Evolutionary conservation across 2,888 invertebrate species (phyloP), one percentile per base, ranked within the genome.

Genomic region (Amaurobius ferox): DNA sequence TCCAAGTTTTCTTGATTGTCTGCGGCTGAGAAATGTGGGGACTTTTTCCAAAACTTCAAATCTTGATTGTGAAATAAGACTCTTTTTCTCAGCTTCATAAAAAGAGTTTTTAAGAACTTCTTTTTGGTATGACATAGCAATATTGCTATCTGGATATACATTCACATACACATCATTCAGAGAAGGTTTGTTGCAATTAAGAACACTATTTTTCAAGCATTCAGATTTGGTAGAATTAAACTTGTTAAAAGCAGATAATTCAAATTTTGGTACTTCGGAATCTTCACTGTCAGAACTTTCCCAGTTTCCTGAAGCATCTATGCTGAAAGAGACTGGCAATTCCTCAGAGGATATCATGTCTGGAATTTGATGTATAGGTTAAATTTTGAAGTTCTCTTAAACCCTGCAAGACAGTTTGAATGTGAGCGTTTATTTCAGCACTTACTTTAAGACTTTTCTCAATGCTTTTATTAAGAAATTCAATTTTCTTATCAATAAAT

Each of bases 401-500:
- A 23, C 77, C 88, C 77, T 88, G 80, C 9, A 88, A 32, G 66
- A 88, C 76, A 9, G 89, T 23, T 48, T 89, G 89, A 48, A 89
- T 89, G 35, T 87, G 88, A 3, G 89, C 89, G 55, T 88, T 89
- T 9, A 89, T 86, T 66, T 88, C 88, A 16, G 86, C 72, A 61
- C 87, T 86, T n/a, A 72, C 40, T 39, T 94, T 93, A 2, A 94
- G 93, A 1, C 96, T 90, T 87, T 94, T 93, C 23, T 93, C 93
- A 0, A 94, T 93, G 89, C 94, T 94, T 23, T 92, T 92, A 89
- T 94, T 94, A 70, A 95, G 92, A 0, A 94, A 92, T 81, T 93
- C 93, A 44, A 94, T 93, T 91, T 95, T 94, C 71, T 94, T 93
- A 89, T 95, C 94, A 61, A 95, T 93, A 90, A 95, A 95, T 88